Evolutionary conservation across 2,888 invertebrate species (phyloP), one percentile per base, ranked within the genome.

Genomic region (Phyllotreta cruciferae): DNA sequence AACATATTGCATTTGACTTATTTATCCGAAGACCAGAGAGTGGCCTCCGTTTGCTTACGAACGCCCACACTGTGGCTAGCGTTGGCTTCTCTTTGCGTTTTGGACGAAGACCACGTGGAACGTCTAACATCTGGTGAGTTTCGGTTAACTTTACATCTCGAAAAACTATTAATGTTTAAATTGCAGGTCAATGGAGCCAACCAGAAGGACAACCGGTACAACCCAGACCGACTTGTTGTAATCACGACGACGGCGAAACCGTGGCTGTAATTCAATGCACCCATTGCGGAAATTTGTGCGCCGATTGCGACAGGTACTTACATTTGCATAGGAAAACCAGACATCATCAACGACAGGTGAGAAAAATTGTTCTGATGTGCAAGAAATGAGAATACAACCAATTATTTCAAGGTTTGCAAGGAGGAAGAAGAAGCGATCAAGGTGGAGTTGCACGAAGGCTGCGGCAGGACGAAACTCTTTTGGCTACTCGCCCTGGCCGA

Each of bases 191-290:
- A 73, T 93, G 92, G 91, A 88, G 87, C 71, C 88, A 89, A 73
- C 80, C 85, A 42, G 83, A 85, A 70, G 86, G 85, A 45, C 84
- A 84, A 75, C 82, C 83, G 67, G 82, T 84, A 45, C 85, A 85
- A 60, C 86, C 86, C 8, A 85, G 95, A 77, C 92, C 94, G 6
- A 89, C 91, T 68, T 99, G 98, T 82, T 90, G 88, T 55, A 99
- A 99, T 82, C 98, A 99, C 80, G 98, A 99, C 78, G 98, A 99
- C 79, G 94, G 93, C 0, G 88, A 92, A 77, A 98, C 97, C 0
- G 86, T 89, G 9, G 98, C 97, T 0, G 93, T 96, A 64, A 92
- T 98, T 64, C 93, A 96, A 72, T 99, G 98, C 80, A 90, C 88
- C 71, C 85, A 87, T 6, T 99, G 98, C 78, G 96, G 95, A 13